A percentile compares a stretch with the other conserved stretches of the same genome.
phyloP scores from a whole-genome alignment of 2,888 invertebrate genomes.

The Epirrhoe alternata region DNA sequence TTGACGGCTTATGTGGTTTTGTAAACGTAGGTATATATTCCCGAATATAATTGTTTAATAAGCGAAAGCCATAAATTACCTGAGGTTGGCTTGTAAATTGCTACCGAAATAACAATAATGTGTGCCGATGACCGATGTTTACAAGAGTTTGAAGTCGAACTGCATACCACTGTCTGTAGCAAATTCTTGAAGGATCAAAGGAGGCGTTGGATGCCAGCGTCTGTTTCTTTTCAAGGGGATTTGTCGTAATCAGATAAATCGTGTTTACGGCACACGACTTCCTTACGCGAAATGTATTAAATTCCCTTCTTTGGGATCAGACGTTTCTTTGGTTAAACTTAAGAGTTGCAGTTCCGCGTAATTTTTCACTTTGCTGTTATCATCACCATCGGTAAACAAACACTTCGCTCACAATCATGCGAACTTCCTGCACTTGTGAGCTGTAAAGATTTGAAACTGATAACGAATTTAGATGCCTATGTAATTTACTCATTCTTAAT shows the following conservation, averaged over 20 bases:
- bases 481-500: not conserved
- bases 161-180: slow-evolving; percentile 55
- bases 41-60: slow-evolving; percentile 40
- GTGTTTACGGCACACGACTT: slow-evolving; percentile 64
- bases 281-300: slow-evolving; percentile 59
- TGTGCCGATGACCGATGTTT: slow-evolving; percentile 63
- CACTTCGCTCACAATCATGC: slow-evolving; percentile 13
- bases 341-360: slow-evolving; percentile 29
- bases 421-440: slow-evolving; percentile 16
- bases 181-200: slow-evolving; percentile 73
- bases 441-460: not conserved
- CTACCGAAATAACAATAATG: slow-evolving; percentile 60
- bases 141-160: slow-evolving; percentile 56
- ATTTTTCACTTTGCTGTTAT: slow-evolving; percentile 27
- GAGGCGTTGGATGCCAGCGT: slow-evolving; percentile 58
- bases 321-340: slow-evolving; percentile 32
- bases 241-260: slow-evolving; percentile 74
- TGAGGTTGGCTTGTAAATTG: slow-evolving; percentile 51
- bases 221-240: slow-evolving; percentile 70
- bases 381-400: slow-evolving; percentile 14
- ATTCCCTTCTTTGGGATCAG: slow-evolving; percentile 42
- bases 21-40: slow-evolving; percentile 15
- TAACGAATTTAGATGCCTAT: not conserved
- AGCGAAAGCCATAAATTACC: slow-evolving; percentile 48
- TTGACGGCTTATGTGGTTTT: slow-evolving; percentile 19